Base-by-base conservation (phyloP, 2,888 invertebrate species). In the Pyralis farinalis region DNA sequence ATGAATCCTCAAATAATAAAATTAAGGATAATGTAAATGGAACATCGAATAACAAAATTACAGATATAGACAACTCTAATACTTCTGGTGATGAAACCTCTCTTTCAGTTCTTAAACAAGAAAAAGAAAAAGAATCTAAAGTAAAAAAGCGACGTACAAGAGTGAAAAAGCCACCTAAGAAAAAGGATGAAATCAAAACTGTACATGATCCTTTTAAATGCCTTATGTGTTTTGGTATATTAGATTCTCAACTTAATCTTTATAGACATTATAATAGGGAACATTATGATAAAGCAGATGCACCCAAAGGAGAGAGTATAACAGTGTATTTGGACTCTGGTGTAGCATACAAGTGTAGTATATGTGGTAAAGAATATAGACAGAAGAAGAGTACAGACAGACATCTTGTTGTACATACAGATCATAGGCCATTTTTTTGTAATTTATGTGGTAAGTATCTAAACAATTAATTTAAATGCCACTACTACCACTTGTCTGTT, bases 371-470 rank as follows among this genome's bases (percentile, higher is more conserved):
- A 43, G 48, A 52, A 1, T 76, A 57, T 49, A 51, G 46, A 25
- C 58, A 50, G 22, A 67, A 68, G 40, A 62, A 56, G 25, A 51
- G 58, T 21, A 64, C 80, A 1, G 47, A 52, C 0, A 63, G 64
- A 25, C 83, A 85, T 55, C 40, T 68, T 0, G 33, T 47, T 9
- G 47, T 44, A 10, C 81, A 86, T 51, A 50, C 43, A 5, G 51
- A 70, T 21, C 62, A 66, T 0, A 63, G 80, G 27, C 79, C 80
- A 0, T 81, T 71, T 50, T 43, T 71, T 21, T 87, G 87, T 52
- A 86, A 80, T 52, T 47, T 83, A n/a, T 87, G 86, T 57, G 83
- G 86, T 86, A 53, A 68, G 73, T n/a, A n/a, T n/a, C n/a, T n/a
- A n/a, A n/a, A n/a, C n/a, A n/a, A n/a, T n/a, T n/a, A n/a, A n/a